Evolutionary conservation across 2,888 invertebrate species (phyloP), one percentile per base, ranked within the genome.

Genomic region (Malthinus seriepunctatus): DNA sequence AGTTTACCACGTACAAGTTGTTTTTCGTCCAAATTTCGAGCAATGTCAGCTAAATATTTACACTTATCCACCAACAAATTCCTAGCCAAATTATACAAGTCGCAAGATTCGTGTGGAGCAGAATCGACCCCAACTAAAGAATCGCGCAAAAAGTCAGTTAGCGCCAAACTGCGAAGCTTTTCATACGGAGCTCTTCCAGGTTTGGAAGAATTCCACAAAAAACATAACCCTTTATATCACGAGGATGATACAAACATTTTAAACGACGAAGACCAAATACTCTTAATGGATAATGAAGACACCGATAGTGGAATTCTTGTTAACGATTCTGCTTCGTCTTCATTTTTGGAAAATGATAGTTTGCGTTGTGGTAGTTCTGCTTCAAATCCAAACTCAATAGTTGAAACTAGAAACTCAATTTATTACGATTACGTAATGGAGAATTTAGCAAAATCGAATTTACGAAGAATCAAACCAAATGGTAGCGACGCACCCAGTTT

Each of bases 251-350:
- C 81, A 63, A 77, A 78, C 47, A 79, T 80, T 9, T 82, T 81
- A 69, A 81, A 82, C 60, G 82, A 83, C 69, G 69, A 70, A 10
- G 83, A 84, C 73, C 82, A 83, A 68, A 78, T 82, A 50, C 76
- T 83, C 51, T 79, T 84, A 67, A 83, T 85, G 68, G 86, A 85
- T 68, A 83, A 83, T 66, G 88, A 88, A 72, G 89, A 90, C 76
- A 86, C 87, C 58, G 90, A 90, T 75, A 89, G 89, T 31, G 89
- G 90, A 35, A 90, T 90, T 67, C 80, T 89, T 72, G 87, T 89
- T 68, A 89, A 87, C 71, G 88, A 88, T 72, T 88, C 88, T 1
- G 86, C 87, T 7, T 86, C 85, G 48, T 87, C 87, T 55, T 87
- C 88, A 1, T 80, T 88, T 61, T 82, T 87, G 62, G 84, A 84